A percentile compares a stretch with the other conserved stretches of the same genome.
phyloP scores from a whole-genome alignment of 1,140 invertebrate genomes.

The Drosophila athabasca region DNA sequence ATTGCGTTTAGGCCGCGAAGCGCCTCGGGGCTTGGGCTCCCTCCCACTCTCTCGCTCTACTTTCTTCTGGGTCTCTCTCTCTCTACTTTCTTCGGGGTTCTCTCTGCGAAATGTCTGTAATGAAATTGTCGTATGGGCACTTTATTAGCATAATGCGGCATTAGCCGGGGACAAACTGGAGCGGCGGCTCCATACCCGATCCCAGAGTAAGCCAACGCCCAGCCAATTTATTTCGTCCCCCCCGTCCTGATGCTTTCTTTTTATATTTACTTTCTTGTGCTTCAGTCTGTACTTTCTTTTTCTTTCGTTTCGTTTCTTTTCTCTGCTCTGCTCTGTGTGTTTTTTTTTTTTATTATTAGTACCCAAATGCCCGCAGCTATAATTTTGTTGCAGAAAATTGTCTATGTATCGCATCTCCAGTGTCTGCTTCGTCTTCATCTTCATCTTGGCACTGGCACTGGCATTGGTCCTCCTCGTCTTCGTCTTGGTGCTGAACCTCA shows the following conservation, averaged over 20 bases:
- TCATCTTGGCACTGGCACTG: background rate
- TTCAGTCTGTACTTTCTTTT: constrained; percentile 29
- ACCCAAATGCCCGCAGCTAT: constrained; percentile 73
- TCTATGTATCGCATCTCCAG: constrained; percentile 68
- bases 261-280: constrained; percentile 48
- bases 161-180: constrained; percentile 26
- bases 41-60: no score
- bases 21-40: no score
- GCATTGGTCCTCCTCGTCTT: background rate
- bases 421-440: constrained; percentile 10
- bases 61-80: background rate
- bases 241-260: background rate
- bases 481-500: constrained; percentile 4
- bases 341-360: constrained; percentile 62
- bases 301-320: constrained; percentile 27
- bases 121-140: constrained; percentile 72
- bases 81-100: no score
- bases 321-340: constrained; percentile 15
- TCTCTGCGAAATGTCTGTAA: constrained; percentile 40
- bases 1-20: constrained; percentile 48
- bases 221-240: constrained; percentile 48
- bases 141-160: constrained; percentile 72
- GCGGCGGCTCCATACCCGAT: background rate
- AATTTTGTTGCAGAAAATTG: constrained; percentile 73
- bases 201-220: constrained; percentile 34